Evolutionary conservation across 2,797 vertebrate genomes (phyloP), one percentile per base, ranked within the genome.

Genomic region (Zenarchopterus dispar): DNA sequence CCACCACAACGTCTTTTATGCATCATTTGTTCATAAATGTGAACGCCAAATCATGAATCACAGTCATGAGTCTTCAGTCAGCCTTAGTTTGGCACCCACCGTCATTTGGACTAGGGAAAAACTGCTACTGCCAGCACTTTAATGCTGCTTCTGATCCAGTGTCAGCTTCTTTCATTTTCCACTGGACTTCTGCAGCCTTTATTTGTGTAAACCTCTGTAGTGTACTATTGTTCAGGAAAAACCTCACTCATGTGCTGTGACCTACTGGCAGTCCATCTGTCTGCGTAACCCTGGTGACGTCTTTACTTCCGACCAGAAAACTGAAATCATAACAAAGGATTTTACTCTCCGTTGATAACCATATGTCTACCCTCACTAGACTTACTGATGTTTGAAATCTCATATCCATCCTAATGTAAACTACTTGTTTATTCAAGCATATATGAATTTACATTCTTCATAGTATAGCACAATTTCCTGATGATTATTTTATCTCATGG

Each of bases 291-390:
- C 67, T 68, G 62, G 33, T 71, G 56, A 39, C 36, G 36, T 67
- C 54, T 78, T 51, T 53, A 60, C 69, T 73, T 73, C 56, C 44
- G 41, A 64, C 50, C 69, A 52, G 11, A 66, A 28, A 66, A 52
- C 61, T 69, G 63, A 82, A 86, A 80, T 73, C 71, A 78, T 69
- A 84, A 85, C 77, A 89, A 86, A 86, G 48, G 78, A 78, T 79
- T 89, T 87, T 6, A 60, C 67, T 62, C 39, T 44, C 65, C 4
- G 55, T 68, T 67, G 69, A 56, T 68, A 75, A 70, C 61, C 62
- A 75, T 76, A 75, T 80, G 75, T 82, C 52, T 75, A 44, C 69
- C 62, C 48, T 44, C 1, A 16, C 18, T 22, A 13, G 23, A 8
- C 58, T 64, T 53, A n/a, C 65, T 26, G 36, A 46, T 1, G 47